phyloP scores from a whole-genome alignment of 2,113 vertebrate species.

The Centropus unirufus region DNA sequence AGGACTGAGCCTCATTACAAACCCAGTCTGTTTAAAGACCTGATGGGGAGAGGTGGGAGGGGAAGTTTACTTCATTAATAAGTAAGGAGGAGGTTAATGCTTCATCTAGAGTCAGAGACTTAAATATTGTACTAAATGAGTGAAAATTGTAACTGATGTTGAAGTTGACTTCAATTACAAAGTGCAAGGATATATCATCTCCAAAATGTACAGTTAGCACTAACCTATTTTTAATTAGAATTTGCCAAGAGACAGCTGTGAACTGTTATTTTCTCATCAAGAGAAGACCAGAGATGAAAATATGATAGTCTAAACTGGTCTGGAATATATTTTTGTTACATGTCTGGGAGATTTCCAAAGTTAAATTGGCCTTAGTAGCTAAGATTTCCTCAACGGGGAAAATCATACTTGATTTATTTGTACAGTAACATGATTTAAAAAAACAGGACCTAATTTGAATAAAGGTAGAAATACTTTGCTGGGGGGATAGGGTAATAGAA shows the following conservation, averaged over 20 bases:
- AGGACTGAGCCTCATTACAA: neutral
- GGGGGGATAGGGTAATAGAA: neutral
- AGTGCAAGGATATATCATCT: neutral
- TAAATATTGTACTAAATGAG: neutral
- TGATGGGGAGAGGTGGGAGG: rapidly evolving
- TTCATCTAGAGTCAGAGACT: neutral
- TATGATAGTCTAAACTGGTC: neutral
- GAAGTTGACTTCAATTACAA: neutral
- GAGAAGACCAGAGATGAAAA: neutral
- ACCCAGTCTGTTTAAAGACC: neutral
- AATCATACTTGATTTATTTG: neutral
- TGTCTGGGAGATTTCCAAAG: neutral
- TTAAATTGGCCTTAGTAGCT: neutral
- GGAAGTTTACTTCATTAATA: neutral
- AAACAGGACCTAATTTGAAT: neutral
- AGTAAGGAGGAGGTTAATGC: neutral
- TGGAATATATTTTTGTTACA: neutral
- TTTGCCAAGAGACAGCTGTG: neutral
- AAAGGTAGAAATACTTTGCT: neutral
- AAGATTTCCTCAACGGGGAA: neutral
- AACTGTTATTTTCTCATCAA: neutral
- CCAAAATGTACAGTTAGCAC: neutral
- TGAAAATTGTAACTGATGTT: neutral
- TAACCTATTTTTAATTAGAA: neutral
- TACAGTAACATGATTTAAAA: neutral